These are phyloP conservation scores for Incurvaria masculella DNA, from an alignment of 2,888 invertebrate genomes.

Conservation along the genomic window DNA sequence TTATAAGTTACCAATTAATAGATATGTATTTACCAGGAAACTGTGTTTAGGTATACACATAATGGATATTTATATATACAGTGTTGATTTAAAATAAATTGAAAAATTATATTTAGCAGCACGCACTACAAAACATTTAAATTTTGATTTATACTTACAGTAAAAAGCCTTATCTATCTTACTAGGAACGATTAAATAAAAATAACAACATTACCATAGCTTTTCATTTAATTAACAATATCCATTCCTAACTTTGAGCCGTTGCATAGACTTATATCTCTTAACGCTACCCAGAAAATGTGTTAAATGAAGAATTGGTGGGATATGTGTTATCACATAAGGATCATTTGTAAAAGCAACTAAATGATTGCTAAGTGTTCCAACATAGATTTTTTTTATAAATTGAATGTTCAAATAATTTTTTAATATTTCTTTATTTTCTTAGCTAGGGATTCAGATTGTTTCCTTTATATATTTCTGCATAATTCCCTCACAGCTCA, in stretches of 20 bases:
- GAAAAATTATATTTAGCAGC: background rate
- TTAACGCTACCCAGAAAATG: no score
- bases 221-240: background rate
- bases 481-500: no score
- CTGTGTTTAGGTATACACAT: constrained; percentile 13
- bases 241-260: background rate
- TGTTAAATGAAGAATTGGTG: no score
- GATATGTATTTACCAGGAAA: constrained; percentile 8
- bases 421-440: no score
- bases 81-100: background rate
- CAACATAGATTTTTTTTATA: no score
- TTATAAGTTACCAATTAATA: constrained; percentile 11
- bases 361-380: no score
- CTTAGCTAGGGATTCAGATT: no score
- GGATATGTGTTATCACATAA: no score
- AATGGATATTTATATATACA: constrained; percentile 3
- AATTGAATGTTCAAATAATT: no score
- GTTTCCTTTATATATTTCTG: no score
- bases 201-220: background rate
- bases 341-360: no score
- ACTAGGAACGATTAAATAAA: constrained; percentile 5
- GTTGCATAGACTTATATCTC: background rate
- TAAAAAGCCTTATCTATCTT: background rate
- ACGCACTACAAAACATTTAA: background rate
- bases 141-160: no score